Conservation (phyloP, 2,113 vertebrate genomes). For the Haemorhous mexicanus region DNA sequence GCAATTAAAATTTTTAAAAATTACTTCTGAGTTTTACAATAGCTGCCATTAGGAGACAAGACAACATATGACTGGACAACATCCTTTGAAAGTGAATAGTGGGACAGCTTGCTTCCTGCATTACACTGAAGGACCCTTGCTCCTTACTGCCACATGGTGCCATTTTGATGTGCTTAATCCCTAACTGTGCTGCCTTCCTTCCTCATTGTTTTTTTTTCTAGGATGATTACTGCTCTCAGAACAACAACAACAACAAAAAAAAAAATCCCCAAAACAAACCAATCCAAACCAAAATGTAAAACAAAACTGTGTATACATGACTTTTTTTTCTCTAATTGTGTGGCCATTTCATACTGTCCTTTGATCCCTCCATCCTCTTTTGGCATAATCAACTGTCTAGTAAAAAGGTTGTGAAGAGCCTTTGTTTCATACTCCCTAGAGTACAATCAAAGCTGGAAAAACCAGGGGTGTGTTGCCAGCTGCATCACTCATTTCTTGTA, state of each 20-base stretch:
- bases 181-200: neutral
- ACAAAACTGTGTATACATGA: neutral
- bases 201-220: neutral
- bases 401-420: neutral
- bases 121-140: neutral
- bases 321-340: neutral
- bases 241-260: neutral
- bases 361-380: neutral
- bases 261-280: rapidly evolving
- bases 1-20: neutral
- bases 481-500: neutral
- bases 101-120: neutral
- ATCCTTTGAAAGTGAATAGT: neutral
- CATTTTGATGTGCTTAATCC: neutral
- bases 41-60: neutral
- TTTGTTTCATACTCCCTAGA: neutral
- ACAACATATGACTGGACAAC: neutral
- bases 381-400: neutral
- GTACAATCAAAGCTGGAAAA: neutral
- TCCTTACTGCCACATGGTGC: neutral
- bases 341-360: neutral
- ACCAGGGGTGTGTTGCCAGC: neutral
- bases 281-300: neutral
- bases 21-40: neutral
- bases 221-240: neutral